phyloP scores from a whole-genome alignment of 92 coral and sea anemone genomes.

The Parazoanthus atlanticus region DNA sequence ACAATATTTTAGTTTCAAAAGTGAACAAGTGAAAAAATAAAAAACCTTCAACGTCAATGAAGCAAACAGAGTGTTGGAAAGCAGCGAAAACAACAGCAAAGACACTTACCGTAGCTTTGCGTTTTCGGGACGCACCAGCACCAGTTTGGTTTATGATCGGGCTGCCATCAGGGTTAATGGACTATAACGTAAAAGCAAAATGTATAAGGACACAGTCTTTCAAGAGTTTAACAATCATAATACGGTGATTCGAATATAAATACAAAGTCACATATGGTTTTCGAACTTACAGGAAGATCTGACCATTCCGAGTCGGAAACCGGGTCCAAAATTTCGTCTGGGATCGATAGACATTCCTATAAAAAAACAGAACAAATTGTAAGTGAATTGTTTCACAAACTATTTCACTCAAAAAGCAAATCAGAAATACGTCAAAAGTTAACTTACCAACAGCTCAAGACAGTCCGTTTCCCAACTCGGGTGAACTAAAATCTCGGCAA shows the following conservation, averaged over 20 bases:
- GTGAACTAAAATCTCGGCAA: too few species aligned
- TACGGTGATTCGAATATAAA: neutral
- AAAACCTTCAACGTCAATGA: too few species aligned
- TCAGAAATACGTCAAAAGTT: too few species aligned
- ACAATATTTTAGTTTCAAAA: neutral
- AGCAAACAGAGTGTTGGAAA: neutral
- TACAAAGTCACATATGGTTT: too few species aligned
- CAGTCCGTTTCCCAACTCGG: too few species aligned
- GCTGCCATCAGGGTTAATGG: neutral
- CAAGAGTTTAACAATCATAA: neutral
- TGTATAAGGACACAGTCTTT: neutral
- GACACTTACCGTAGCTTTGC: conserved; percentile 2
- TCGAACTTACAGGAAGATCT: neutral
- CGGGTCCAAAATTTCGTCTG: neutral
- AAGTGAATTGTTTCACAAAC: neutral
- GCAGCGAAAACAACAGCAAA: neutral
- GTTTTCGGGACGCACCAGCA: neutral
- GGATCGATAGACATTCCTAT: neutral
- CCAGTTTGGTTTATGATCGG: neutral
- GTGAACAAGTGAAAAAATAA: neutral
- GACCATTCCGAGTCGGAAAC: neutral
- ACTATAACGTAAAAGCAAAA: neutral
- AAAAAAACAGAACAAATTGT: neutral
- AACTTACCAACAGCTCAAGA: too few species aligned
- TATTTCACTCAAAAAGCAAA: too few species aligned